These are phyloP conservation scores for Salvator merianae DNA, from an alignment of 2,113 vertebrate genomes.

Conservation along the genomic window DNA sequence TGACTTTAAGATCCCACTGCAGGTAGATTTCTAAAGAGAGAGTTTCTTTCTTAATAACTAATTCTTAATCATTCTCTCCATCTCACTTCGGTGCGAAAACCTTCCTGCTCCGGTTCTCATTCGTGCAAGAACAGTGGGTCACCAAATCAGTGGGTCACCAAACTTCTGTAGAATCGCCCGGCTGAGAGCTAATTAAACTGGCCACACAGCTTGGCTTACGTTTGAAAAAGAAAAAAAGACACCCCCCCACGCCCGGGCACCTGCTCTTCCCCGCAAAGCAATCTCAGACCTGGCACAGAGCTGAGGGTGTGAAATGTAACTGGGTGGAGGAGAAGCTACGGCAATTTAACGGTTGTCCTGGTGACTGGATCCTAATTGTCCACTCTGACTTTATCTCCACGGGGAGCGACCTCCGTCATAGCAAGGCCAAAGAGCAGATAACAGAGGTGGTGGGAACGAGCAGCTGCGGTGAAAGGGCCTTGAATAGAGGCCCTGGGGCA, in stretches of 20 bases:
- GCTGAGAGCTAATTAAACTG: conserved; percentile 41
- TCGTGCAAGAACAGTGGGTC: not conserved
- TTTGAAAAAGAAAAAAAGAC: not conserved
- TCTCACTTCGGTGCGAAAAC: conserved; percentile 3
- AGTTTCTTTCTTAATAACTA: too few relatives aligned
- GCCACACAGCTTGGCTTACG: conserved; percentile 11
- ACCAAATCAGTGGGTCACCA: not conserved
- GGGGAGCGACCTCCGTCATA: conserved; percentile 18
- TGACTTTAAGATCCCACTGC: not conserved
- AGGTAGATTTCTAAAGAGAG: too few relatives aligned
- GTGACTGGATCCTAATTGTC: conserved; percentile 29
- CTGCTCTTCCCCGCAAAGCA: not conserved
- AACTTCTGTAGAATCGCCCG: not conserved
- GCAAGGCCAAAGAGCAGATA: conserved; percentile 17
- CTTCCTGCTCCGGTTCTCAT: conserved; percentile 23
- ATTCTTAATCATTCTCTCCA: not conserved
- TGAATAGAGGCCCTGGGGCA: not conserved
- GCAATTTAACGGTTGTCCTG: conserved; percentile 31
- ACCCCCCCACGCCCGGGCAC: not conserved
- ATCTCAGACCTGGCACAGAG: not conserved
- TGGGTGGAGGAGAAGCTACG: not conserved
- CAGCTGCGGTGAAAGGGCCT: not conserved
- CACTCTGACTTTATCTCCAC: conserved; percentile 13
- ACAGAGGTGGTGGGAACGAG: conserved; percentile 32
- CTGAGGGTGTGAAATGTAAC: not conserved